Base-by-base conservation (phyloP, 2,888 invertebrate genomes). In the Idaea biselata region DNA sequence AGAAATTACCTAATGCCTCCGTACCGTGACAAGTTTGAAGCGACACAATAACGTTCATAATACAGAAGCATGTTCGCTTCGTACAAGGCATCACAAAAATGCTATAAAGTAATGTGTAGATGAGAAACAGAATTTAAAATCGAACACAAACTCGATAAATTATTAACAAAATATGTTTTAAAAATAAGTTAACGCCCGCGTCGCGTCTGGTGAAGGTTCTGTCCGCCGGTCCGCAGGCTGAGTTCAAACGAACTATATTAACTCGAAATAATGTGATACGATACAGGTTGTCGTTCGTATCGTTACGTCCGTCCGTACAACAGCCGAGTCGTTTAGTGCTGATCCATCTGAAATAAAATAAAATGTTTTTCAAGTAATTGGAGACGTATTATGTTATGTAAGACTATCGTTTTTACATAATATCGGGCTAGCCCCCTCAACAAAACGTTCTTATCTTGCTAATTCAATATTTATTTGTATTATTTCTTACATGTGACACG, bases 81-180 rank as follows among this genome's bases (percentile, higher is more conserved):
- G 71, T 80, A 83, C 77, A 81, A 87, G 87, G 85, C 84, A 79
- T 88, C 83, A 86, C 86, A 89, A 88, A 88, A 86, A 86, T 84
- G 84, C 82, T 86, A 88, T 79, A 86, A 86, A 86, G 77, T 84
- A 80, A 74, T 73, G 78, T 83, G 83, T 83, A 83, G 82, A 85
- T 73, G 77, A 66, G 61, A 83, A 84, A 83, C 83, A 80, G 80
- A 82, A 78, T 79, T 85, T 88, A 85, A 84, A 82, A 84, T 84
- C 80, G 81, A 84, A 82, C 87, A 85, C 79, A 86, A 84, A 85
- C 80, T 75, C 80, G 83, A 88, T 87, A 88, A 88, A 88, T 83
- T 81, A 83, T 82, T 89, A 89, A 89, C 87, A 89, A 90, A 90
- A 89, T 87, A 88, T 84, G 84, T 88, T 82, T 78, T 86, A 87